phyloP scores from a whole-genome alignment of 2,797 vertebrate genomes.

The Pseudopleuronectes americanus region DNA sequence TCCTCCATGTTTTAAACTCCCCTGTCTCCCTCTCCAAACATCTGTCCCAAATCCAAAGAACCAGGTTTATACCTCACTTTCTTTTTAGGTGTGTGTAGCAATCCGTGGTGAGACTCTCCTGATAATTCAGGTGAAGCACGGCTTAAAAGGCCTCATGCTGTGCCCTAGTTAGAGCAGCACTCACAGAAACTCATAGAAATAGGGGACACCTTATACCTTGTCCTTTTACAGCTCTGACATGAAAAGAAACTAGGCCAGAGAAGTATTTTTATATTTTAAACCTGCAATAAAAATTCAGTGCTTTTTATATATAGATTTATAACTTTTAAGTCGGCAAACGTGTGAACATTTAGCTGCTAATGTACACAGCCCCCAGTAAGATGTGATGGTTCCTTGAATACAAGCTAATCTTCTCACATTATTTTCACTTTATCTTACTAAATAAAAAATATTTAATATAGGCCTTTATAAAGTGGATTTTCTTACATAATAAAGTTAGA shows the following conservation, averaged over 20 bases:
- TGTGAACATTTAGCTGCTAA: too few relatives aligned
- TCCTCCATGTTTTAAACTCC: constrained; percentile 42
- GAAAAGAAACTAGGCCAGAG: constrained; percentile 2
- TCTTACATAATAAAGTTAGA: too few relatives aligned
- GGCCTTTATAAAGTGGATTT: too few relatives aligned
- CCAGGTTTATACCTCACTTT: constrained; percentile 29
- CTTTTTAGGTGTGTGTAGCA: constrained; percentile 23
- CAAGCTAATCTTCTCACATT: not conserved
- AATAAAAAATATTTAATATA: not conserved
- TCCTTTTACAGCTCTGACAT: constrained; percentile 31
- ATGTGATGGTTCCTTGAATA: too few relatives aligned
- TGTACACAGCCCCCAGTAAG: too few relatives aligned
- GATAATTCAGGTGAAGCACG: constrained; percentile 58
- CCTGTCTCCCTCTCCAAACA: constrained; percentile 41
- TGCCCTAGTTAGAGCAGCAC: constrained; percentile 53
- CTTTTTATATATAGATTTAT: not conserved
- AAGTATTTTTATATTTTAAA: too few relatives aligned
- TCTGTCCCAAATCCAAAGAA: constrained; percentile 51
- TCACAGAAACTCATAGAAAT: constrained; percentile 24
- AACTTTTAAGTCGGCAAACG: not conserved
- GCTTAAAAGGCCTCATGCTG: constrained; percentile 58
- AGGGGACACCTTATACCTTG: constrained; percentile 4
- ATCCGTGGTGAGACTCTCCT: constrained; percentile 34
- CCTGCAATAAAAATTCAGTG: too few relatives aligned
- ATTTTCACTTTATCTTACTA: not conserved